Conservation (phyloP, 2,888 invertebrate genomes). For the Papilio gigon region DNA sequence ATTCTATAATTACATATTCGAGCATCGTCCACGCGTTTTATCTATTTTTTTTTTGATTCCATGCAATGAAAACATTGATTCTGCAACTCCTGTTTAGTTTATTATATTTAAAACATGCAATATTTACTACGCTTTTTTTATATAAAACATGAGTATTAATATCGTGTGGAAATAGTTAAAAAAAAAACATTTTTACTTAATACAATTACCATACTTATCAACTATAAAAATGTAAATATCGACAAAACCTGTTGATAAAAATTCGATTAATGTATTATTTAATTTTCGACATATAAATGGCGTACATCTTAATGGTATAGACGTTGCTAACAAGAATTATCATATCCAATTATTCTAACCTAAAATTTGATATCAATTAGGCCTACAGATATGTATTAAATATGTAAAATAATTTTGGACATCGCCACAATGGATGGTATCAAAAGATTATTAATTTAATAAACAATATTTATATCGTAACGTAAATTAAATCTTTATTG, state of each 20-base stretch:
- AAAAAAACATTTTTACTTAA: background rate
- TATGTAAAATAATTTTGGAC: background rate
- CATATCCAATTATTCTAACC: conserved; percentile 10
- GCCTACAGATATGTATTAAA: conserved; percentile 29
- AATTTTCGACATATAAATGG: background rate
- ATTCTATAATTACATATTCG: background rate
- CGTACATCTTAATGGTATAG: background rate
- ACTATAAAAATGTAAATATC: background rate
- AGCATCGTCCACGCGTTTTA: background rate
- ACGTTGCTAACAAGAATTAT: background rate
- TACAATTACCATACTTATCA: conserved; percentile 2
- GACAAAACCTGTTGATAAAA: conserved; percentile 25
- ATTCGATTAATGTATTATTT: conserved; percentile 7
- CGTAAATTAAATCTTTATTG: conserved; percentile 32
- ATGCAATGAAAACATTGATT: background rate
- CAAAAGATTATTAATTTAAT: conserved; percentile 14
- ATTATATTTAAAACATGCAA: background rate
- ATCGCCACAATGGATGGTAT: conserved; percentile 24
- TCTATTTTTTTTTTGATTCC: background rate
- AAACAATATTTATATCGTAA: conserved; percentile 15
- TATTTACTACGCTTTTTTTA: background rate
- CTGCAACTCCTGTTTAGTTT: background rate
- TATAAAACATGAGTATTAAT: background rate
- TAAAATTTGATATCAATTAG: conserved; percentile 15
- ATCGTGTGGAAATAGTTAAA: conserved; percentile 3